Evolutionary conservation across 2,888 invertebrate genomes (phyloP).

Genomic region (Acleris emargana): DNA sequence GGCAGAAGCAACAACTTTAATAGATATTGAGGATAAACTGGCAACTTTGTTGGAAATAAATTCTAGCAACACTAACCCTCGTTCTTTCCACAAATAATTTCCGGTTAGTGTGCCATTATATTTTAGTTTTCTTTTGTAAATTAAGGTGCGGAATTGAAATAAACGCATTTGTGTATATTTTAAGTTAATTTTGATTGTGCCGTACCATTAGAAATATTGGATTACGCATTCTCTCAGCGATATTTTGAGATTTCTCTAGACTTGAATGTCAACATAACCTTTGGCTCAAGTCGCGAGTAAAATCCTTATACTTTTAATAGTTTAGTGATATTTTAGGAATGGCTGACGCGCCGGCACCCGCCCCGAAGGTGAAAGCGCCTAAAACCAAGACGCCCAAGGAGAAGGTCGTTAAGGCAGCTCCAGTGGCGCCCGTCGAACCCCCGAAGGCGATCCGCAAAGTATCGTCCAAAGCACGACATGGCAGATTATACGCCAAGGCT

Average conservation of each 20-base stretch:
- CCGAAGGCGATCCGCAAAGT: slow-evolving; percentile 78
- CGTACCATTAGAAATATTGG: slow-evolving; percentile 44
- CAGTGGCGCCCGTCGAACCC: slow-evolving; percentile 80
- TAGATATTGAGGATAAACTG: too few species aligned
- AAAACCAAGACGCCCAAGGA: slow-evolving; percentile 84
- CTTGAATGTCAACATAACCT: slow-evolving; percentile 80
- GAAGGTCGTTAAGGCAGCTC: slow-evolving; percentile 81
- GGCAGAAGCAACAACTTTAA: too few species aligned
- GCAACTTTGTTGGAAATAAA: background rate
- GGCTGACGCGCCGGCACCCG: slow-evolving; percentile 85
- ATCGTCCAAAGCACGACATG: slow-evolving; percentile 86
- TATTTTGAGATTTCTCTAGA: slow-evolving; percentile 60
- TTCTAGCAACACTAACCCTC: slow-evolving; percentile 64
- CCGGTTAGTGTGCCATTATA: slow-evolving; percentile 68
- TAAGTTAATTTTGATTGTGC: slow-evolving; percentile 28
- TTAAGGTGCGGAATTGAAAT: slow-evolving; percentile 49
- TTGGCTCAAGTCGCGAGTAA: slow-evolving; percentile 42
- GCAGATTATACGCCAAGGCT: slow-evolving; percentile 97
- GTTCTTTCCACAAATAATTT: slow-evolving; percentile 69
- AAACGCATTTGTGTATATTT: slow-evolving; percentile 39
- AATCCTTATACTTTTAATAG: slow-evolving; percentile 42
- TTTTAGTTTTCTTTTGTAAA: slow-evolving; percentile 44
- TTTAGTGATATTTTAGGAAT: slow-evolving; percentile 76
- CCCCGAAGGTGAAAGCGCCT: slow-evolving; percentile 80
- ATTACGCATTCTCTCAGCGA: slow-evolving; percentile 54